Evolutionary conservation across 2,113 vertebrate genomes (phyloP).

Genomic region (Syngnathus typhle): DNA sequence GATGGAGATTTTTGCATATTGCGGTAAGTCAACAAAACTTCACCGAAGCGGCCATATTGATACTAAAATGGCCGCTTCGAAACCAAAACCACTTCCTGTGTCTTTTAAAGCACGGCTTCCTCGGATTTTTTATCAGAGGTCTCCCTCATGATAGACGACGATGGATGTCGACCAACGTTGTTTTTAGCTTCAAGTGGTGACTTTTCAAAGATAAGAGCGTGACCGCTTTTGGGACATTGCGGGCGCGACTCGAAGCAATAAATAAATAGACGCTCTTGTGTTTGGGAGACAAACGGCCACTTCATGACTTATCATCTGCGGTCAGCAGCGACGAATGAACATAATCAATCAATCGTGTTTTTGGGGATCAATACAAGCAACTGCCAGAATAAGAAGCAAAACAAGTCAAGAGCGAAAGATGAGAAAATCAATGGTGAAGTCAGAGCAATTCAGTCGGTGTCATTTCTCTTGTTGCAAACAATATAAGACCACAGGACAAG

Average conservation of each 20-base stretch:
- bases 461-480: not conserved
- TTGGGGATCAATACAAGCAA: not conserved
- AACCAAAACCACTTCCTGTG: not conserved
- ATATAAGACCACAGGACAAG: not conserved
- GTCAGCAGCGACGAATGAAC: not conserved
- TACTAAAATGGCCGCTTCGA: not conserved
- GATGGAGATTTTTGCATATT: not conserved
- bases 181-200: not conserved
- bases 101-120: not conserved
- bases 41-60: not conserved
- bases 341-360: not conserved
- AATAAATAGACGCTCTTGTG: not conserved
- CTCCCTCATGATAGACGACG: not conserved
- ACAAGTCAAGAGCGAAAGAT: not conserved
- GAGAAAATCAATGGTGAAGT: not conserved
- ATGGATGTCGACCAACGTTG: not conserved
- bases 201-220: not conserved
- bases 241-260: not conserved
- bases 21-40: not conserved
- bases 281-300: not conserved
- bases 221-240: not conserved
- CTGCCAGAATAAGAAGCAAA: not conserved
- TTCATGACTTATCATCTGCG: not conserved
- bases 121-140: not conserved
- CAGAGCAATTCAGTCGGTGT: not conserved